Evolutionary conservation across 1,140 invertebrate species (phyloP).

Genomic region (Drosophila parabipectinata): DNA sequence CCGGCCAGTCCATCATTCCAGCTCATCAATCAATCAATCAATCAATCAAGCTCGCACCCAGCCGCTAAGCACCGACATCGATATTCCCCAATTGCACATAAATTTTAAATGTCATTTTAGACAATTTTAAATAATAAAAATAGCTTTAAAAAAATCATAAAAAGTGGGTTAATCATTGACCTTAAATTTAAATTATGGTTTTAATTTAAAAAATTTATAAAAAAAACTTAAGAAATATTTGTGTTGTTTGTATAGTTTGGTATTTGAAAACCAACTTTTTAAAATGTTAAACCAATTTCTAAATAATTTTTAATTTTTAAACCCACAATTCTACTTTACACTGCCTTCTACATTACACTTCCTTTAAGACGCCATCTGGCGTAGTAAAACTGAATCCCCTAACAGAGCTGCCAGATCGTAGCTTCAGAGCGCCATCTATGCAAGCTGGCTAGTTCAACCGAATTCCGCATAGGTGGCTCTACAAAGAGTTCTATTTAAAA

Average conservation of each 20-base stretch:
- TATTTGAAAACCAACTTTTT: no score
- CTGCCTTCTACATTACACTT: neutral
- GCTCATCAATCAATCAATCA: slow-evolving; percentile 37
- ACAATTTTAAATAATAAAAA: slow-evolving; percentile 13
- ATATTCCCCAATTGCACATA: slow-evolving; percentile 65
- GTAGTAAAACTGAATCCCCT: neutral
- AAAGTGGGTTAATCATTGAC: no score
- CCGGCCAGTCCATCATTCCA: slow-evolving; percentile 42
- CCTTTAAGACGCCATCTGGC: neutral
- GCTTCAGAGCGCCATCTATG: neutral
- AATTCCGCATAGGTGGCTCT: slow-evolving; percentile 3
- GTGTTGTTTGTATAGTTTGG: no score
- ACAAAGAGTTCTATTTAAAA: neutral
- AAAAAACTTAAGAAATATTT: no score
- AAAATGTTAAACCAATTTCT: neutral
- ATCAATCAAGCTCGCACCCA: slow-evolving; percentile 53
- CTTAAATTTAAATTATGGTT: neutral
- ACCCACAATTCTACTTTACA: neutral
- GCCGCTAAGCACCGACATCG: slow-evolving; percentile 11
- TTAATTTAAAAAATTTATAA: neutral
- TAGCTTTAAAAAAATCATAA: no score
- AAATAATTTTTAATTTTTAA: neutral
- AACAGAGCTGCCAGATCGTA: slow-evolving; percentile 15
- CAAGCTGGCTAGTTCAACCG: no score
- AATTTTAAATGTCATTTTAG: slow-evolving; percentile 29